Conservation (phyloP, 2,113 vertebrate genomes). For the Eclectus roratus region DNA sequence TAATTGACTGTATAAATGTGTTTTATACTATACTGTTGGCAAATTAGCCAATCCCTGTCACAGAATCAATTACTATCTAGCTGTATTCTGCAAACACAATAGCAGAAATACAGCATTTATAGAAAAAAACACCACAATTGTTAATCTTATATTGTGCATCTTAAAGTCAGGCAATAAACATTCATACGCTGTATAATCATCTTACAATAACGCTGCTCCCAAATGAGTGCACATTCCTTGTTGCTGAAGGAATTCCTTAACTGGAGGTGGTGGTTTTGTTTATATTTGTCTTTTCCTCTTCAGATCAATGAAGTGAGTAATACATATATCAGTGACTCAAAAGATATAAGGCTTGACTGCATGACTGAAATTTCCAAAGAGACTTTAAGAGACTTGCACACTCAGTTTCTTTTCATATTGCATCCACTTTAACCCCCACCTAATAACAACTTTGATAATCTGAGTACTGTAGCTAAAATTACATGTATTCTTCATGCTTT, state of each 20-base stretch:
- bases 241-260: slow-evolving; percentile 45
- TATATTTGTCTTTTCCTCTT: slow-evolving; percentile 67
- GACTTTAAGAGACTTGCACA: not conserved
- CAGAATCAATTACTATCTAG: slow-evolving; percentile 82
- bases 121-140: slow-evolving; percentile 54
- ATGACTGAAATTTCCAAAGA: not conserved
- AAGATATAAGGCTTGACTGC: not conserved
- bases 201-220: slow-evolving; percentile 64
- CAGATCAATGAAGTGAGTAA: slow-evolving; percentile 56
- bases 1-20: slow-evolving; percentile 89
- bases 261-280: slow-evolving; percentile 16
- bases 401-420: not conserved
- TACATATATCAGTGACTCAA: slow-evolving; percentile 16
- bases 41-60: slow-evolving; percentile 84
- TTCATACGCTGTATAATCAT: slow-evolving; percentile 70
- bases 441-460: not conserved
- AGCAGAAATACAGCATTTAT: slow-evolving; percentile 76
- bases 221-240: slow-evolving; percentile 68
- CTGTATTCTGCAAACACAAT: slow-evolving; percentile 78
- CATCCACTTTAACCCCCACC: not conserved
- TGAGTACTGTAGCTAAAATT: not conserved
- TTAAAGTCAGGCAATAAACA: slow-evolving; percentile 75
- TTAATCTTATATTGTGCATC: slow-evolving; percentile 75
- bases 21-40: slow-evolving; percentile 84
- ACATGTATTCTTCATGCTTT: not conserved